Base-by-base conservation (phyloP, 2,113 vertebrate genomes). In the Willisornis vidua region DNA sequence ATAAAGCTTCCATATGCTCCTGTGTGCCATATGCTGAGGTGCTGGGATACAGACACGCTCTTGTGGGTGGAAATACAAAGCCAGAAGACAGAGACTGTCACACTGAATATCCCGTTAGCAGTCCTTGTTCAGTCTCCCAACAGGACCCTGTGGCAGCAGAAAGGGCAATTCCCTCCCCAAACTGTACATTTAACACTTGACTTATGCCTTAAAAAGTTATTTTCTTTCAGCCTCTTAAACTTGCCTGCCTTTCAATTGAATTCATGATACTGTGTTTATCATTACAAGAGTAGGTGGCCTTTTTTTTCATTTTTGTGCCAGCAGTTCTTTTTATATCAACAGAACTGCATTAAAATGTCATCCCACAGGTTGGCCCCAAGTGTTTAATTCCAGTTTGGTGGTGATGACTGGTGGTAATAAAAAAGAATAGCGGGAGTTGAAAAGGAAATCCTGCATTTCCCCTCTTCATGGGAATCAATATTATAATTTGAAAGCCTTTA, bases 1-100 rank as follows among this genome's bases (percentile, higher is more conserved):
- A 67, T 73, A 88, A 26, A 31, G 52, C 86, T 96, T 94, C 85
- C 93, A 95, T 94, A 92, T 97, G 91, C 37, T 96, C 54, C 48
- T 9, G n/a, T 1, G 4, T 76, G 71, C 87, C 82, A 45, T 90
- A 85, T 87, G 91, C 58, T 46, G 55, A 24, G 59, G 71, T 48
- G 85, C 74, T 78, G 83, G 85, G 80, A 61, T 14, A 5, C 70
- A 75, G 77, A 86, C 62, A 12, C 19, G 25, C 58, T 68, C 61
- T 9, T 43, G 70, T 49, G 61, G 41, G 51, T 59, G 49, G 85
- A 66, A 79, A 41, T 68, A 70, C 29, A 88, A 75, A 87, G 46
- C 35, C 68, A 82, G 51, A 20, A 88, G 81, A 33, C 41, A n/a
- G 70, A 55, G 61, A 24, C 57, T 71, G 72, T 71, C 2, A 2